Percentiles rank a stretch among this genome's conserved stretches.
Evolutionary conservation across 2,888 invertebrate species (phyloP).

Genomic region (Formica aserva): DNA sequence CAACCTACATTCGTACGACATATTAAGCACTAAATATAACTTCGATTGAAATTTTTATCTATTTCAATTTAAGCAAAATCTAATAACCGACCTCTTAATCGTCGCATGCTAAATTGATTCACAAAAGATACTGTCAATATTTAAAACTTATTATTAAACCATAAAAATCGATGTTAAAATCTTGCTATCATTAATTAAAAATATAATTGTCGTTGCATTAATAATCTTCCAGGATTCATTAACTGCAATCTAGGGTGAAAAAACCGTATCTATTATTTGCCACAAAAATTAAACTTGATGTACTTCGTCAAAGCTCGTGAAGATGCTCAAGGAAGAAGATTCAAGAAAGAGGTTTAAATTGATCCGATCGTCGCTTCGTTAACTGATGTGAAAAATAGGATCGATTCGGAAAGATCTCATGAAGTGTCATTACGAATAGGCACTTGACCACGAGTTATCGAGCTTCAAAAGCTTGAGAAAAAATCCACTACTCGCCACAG

Average conservation of each 20-base stretch:
- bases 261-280: background rate
- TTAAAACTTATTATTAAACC: background rate
- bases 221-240: background rate
- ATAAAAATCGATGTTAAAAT: background rate
- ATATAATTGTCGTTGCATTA: background rate
- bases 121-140: background rate
- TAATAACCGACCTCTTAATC: background rate
- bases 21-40: conserved; percentile 2
- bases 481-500: conserved; percentile 63
- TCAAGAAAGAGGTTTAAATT: conserved; percentile 39
- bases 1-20: background rate
- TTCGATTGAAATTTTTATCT: background rate
- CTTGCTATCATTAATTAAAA: background rate
- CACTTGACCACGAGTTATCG: conserved; percentile 71
- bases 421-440: conserved; percentile 73
- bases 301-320: background rate
- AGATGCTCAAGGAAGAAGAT: background rate
- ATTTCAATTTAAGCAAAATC: background rate
- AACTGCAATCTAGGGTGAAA: background rate
- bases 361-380: conserved; percentile 64
- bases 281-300: background rate
- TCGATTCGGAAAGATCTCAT: conserved; percentile 69
- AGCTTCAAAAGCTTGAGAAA: conserved; percentile 62
- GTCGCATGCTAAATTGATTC: background rate
- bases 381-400: conserved; percentile 69